Base-by-base conservation (phyloP, 2,888 invertebrate species). In the Creontiades dilutus region DNA sequence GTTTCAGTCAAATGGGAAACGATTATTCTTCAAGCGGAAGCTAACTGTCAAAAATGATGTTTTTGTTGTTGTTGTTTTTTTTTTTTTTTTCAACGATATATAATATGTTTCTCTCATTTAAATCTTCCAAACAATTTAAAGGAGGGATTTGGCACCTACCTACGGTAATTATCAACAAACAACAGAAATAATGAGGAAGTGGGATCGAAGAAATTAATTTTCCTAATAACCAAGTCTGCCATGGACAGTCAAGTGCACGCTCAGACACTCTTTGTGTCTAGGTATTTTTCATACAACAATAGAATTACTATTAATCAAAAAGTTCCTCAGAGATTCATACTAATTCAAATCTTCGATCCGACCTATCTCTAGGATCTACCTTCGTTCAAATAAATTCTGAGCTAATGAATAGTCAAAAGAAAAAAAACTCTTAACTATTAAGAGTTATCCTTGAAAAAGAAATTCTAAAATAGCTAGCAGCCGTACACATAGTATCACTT, bases 401-500 rank as follows among this genome's bases (percentile, higher is more conserved):
- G 13, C 68, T 68, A 16, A 68, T 23, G 37, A 37, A 37, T 23
- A 23, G 19, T 68, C 68, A 19, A 19, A 19, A 68, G n/a, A 19
- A 61, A 3, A 57, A 0, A 23, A 68, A 68, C 68, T 68, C 68
- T 68, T 13, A 23, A 37, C 7, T 19, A 68, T 68, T 23, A 68
- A 37, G 68, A 23, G 68, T 68, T 81, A 55, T 57, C 37, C 47
- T 80, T 82, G 61, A 84, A 84, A 61, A 61, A 61, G n/a, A 37
- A 57, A 52, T 47, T 47, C 48, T 82, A 82, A 82, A 82, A 82
- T 82, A 47, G 46, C 82, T 68, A 23, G 28, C 78, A 28, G n/a
- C 78, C 78, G 78, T 78, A 78, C 47, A 37, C n/a, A 46, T 78
- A 46, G 12, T 78, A 37, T 46, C 16, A 75, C 37, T 14, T 46